Percentiles rank a stretch among this genome's conserved stretches.
phyloP scores from a whole-genome alignment of 2,888 invertebrate genomes.

The Hyles lineata region DNA sequence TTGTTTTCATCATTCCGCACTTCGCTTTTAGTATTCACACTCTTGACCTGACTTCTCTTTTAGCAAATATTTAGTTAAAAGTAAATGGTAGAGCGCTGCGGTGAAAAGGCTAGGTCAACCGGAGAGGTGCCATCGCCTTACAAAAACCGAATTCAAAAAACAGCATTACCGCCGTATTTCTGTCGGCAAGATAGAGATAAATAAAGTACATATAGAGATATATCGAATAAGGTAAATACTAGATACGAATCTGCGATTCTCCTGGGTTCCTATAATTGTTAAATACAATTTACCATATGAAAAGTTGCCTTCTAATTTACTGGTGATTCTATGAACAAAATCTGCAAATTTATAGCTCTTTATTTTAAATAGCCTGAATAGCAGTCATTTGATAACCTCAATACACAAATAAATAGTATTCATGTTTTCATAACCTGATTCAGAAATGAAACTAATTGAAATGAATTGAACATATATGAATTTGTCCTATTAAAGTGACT shows the following conservation, averaged over 20 bases:
- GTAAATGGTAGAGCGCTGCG: not conserved
- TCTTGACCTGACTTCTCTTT: not conserved
- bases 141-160: no score
- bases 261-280: no score
- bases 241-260: no score
- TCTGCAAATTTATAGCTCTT: no score
- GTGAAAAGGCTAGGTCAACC: not conserved
- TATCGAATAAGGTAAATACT: no score
- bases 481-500: not conserved
- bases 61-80: not conserved
- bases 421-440: not conserved
- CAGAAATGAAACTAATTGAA: constrained; percentile 32
- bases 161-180: no score
- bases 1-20: constrained; percentile 9
- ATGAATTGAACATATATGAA: not conserved
- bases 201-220: no score
- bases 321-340: no score
- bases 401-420: not conserved
- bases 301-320: no score
- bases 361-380: no score
- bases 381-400: not conserved
- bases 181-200: no score
- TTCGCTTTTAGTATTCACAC: not conserved
- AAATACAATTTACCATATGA: no score
- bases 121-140: not conserved